Conservation (phyloP, 2,797 vertebrate species). For the Leptoclinus maculatus region DNA sequence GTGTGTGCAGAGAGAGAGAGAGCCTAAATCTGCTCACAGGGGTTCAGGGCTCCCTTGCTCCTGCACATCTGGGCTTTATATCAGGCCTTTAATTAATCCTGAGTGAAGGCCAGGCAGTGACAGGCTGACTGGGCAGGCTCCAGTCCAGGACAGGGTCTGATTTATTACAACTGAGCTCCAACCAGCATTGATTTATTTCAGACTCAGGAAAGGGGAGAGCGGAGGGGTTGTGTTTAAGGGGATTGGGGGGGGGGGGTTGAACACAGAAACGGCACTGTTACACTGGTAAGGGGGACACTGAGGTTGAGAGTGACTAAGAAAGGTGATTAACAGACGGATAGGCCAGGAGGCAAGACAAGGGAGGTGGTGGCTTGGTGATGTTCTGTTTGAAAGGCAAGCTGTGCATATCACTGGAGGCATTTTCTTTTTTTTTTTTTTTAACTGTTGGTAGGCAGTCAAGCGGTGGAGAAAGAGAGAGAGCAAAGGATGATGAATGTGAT, state of each 20-base stretch:
- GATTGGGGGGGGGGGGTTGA: constrained; percentile 42
- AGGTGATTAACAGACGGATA: constrained; percentile 57
- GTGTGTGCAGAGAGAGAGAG: constrained; percentile 17
- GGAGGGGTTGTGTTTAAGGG: constrained; percentile 72
- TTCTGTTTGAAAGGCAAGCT: constrained; percentile 30
- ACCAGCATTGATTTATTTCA: constrained; percentile 99
- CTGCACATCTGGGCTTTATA: constrained; percentile 99
- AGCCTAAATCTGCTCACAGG: constrained; percentile 80
- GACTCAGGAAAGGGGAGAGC: constrained; percentile 81
- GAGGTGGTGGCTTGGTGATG: constrained; percentile 37
- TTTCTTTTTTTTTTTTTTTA: background rate
- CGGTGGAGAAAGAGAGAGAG: constrained; percentile 17
- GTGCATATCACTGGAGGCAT: constrained; percentile 21
- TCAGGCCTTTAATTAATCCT: constrained; percentile 99
- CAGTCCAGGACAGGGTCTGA: constrained; percentile 97
- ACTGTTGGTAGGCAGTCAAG: constrained; percentile 38
- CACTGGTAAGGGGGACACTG: constrained; percentile 61
- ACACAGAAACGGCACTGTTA: constrained; percentile 91
- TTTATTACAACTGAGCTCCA: constrained; percentile 98
- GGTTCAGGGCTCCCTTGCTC: constrained; percentile 88
- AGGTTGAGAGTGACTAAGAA: constrained; percentile 63
- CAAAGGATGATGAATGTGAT: constrained; percentile 62
- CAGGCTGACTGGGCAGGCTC: constrained; percentile 99
- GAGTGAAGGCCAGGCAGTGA: constrained; percentile 99
- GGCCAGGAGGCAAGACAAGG: constrained; percentile 23